A percentile compares a stretch with the other conserved stretches of the same genome.
Conservation (phyloP, 2,888 invertebrate species). For the Hoplodrina blanda region DNA sequence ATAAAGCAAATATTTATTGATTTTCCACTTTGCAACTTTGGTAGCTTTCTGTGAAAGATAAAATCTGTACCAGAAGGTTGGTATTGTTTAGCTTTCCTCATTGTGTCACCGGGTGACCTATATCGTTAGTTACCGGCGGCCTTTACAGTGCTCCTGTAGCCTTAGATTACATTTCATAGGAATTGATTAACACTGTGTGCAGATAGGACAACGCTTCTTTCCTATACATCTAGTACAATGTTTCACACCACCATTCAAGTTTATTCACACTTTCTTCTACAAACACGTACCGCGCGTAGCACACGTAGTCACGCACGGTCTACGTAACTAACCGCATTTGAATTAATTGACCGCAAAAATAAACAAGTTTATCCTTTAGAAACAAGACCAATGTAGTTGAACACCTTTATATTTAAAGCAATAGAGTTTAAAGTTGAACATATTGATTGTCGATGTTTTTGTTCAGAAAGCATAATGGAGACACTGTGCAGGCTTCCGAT, state of each 20-base stretch:
- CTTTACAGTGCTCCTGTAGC: background rate
- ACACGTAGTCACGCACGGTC: conserved; percentile 5
- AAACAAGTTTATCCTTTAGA: conserved; percentile 52
- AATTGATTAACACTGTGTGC: background rate
- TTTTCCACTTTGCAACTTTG: background rate
- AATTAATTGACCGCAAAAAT: conserved; percentile 60
- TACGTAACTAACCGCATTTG: conserved; percentile 39
- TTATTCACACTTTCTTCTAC: conserved; percentile 29
- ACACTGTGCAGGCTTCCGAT: conserved; percentile 71
- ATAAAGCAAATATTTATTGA: too few relatives aligned
- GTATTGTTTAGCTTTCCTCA: too few relatives aligned
- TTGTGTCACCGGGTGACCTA: too few relatives aligned
- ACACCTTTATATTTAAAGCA: conserved; percentile 15
- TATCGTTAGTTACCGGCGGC: too few relatives aligned
- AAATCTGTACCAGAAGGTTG: too few relatives aligned
- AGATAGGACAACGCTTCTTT: background rate
- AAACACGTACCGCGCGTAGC: conserved; percentile 18
- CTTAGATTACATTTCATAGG: too few relatives aligned
- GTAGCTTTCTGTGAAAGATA: too few relatives aligned
- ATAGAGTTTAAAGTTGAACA: conserved; percentile 46
- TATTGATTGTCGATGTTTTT: conserved; percentile 39
- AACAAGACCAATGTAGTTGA: conserved; percentile 11
- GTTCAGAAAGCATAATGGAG: conserved; percentile 59
- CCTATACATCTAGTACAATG: background rate
- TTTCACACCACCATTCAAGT: conserved; percentile 19